phyloP scores from a whole-genome alignment of 2,797 vertebrate genomes.

The Eulemur albifrons region DNA sequence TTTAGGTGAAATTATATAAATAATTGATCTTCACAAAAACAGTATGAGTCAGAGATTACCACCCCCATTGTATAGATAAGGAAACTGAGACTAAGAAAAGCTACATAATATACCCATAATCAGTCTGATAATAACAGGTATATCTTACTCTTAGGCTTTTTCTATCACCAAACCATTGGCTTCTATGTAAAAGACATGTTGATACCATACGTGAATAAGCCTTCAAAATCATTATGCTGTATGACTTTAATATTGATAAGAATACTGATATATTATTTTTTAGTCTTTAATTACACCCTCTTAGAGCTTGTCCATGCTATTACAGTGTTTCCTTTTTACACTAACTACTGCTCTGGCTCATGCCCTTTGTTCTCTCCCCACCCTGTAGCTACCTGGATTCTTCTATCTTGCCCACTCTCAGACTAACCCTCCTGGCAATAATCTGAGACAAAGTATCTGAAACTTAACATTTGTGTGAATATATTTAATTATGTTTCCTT shows the following conservation, averaged over 20 bases:
- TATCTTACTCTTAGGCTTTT: neutral
- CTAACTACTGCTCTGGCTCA: neutral
- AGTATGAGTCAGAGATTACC: neutral
- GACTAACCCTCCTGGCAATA: neutral
- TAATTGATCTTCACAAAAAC: neutral
- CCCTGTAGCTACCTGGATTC: neutral
- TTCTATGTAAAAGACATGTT: neutral
- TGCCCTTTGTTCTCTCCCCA: neutral
- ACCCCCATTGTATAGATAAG: neutral
- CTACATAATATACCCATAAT: neutral
- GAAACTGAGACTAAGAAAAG: neutral
- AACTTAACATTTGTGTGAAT: neutral
- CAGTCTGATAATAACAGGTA: neutral
- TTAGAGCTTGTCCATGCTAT: neutral
- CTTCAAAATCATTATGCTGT: neutral
- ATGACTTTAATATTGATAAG: neutral
- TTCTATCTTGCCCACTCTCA: neutral
- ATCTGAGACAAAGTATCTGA: neutral
- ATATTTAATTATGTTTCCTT: neutral
- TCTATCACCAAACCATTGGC: neutral
- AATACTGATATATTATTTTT: neutral
- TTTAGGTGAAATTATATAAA: neutral
- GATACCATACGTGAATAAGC: neutral
- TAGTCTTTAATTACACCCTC: neutral
- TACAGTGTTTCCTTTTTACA: neutral